A percentile compares a stretch with the other conserved stretches of the same genome.
These are phyloP conservation scores for Geotrypetes seraphini DNA, from an alignment of 2,797 vertebrate species.

Conservation along the genomic window DNA sequence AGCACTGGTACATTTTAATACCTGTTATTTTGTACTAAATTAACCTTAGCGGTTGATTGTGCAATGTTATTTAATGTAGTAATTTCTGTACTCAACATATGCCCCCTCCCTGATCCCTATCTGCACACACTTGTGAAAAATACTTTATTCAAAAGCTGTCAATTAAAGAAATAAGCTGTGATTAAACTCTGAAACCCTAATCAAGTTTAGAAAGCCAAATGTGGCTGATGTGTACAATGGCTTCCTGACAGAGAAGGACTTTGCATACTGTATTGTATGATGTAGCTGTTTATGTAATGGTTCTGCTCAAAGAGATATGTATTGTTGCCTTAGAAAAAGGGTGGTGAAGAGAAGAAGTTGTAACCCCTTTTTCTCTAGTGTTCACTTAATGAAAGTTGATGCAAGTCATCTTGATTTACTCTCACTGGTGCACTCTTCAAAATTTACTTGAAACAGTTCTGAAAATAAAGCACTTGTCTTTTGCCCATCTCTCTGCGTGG, in stretches of 20 bases:
- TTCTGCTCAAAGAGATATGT: conserved; percentile 56
- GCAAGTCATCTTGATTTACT: conserved; percentile 59
- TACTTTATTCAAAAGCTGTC: conserved; percentile 42
- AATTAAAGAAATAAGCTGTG: conserved; percentile 52
- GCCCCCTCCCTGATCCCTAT: conserved; percentile 37
- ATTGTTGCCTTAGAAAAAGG: conserved; percentile 63
- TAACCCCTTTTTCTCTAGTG: conserved; percentile 46
- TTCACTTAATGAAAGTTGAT: conserved; percentile 50
- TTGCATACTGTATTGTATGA: conserved; percentile 45
- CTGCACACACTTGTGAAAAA: conserved; percentile 52
- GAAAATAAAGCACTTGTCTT: conserved; percentile 54
- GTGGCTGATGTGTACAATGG: conserved; percentile 36
- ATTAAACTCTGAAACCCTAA: conserved; percentile 43
- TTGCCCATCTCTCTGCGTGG: no score
- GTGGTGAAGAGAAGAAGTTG: conserved; percentile 47
- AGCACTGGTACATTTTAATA: conserved; percentile 65
- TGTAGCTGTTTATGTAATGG: conserved; percentile 56
- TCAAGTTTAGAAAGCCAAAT: conserved; percentile 26
- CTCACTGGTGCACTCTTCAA: conserved; percentile 74
- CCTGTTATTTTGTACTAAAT: conserved; percentile 66
- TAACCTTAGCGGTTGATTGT: conserved; percentile 69
- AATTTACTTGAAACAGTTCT: conserved; percentile 75
- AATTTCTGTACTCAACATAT: conserved; percentile 59
- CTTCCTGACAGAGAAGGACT: conserved; percentile 43
- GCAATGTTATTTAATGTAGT: conserved; percentile 75